Conservation (phyloP, 2,113 vertebrate species). For the Struthio camelus region DNA sequence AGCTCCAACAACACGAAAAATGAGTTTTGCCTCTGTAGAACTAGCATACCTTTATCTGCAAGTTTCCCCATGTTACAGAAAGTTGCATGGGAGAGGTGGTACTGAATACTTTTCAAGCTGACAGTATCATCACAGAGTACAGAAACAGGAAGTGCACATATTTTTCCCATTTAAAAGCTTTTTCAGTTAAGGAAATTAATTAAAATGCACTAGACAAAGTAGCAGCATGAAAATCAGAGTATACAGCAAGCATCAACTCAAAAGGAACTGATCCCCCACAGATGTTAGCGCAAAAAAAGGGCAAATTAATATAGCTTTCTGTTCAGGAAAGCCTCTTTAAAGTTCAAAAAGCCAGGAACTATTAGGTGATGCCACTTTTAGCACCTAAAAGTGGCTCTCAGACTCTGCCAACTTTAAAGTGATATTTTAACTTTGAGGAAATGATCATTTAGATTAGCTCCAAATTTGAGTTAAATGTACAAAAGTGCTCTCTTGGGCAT, state of each 20-base stretch:
- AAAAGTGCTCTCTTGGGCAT: conserved; percentile 42
- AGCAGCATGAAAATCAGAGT: not conserved
- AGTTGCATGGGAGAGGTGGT: not conserved
- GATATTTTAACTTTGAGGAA: conserved; percentile 27
- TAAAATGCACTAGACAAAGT: conserved; percentile 7
- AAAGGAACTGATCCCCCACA: not conserved
- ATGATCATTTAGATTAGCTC: conserved; percentile 33
- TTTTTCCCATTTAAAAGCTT: not conserved
- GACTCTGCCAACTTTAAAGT: not conserved
- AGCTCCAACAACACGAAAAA: not conserved
- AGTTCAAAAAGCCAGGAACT: conserved; percentile 12
- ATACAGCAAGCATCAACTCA: not conserved
- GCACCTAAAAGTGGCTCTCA: conserved; percentile 18
- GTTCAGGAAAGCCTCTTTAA: not conserved
- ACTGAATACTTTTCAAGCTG: not conserved
- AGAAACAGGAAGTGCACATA: not conserved
- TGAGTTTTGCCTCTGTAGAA: not conserved
- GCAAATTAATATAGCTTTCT: not conserved
- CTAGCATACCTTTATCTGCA: not conserved
- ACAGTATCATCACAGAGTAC: not conserved
- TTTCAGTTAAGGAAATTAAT: not conserved
- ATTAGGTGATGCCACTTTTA: conserved; percentile 47
- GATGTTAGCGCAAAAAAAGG: not conserved
- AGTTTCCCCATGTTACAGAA: not conserved
- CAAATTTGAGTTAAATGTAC: conserved; percentile 16